Evolutionary conservation across 1,140 invertebrate genomes (phyloP).

Genomic region (Formica selysi): DNA sequence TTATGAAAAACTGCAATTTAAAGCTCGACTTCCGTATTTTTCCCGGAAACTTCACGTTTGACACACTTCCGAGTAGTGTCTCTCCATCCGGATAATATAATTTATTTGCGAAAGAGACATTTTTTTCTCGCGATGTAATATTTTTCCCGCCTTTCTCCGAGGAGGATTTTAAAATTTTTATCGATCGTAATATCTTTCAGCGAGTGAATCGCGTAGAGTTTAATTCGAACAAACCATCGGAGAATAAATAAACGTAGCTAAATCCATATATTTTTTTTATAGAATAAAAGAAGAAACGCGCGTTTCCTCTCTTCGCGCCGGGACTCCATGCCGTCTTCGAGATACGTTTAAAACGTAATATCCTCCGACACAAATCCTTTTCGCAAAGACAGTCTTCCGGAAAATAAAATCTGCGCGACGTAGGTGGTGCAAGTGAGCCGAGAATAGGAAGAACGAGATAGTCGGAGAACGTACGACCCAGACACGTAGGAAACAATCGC

Average conservation of each 20-base stretch:
- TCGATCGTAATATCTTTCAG: slow-evolving; percentile 23
- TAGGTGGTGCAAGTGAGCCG: not conserved
- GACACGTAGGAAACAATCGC: slow-evolving; percentile 59
- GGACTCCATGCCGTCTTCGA: slow-evolving; percentile 32
- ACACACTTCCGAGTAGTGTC: not conserved
- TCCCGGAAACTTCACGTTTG: not conserved
- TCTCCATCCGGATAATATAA: not conserved
- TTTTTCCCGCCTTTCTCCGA: not conserved
- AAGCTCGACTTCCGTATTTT: not conserved
- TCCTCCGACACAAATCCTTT: slow-evolving; percentile 34
- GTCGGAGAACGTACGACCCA: slow-evolving; percentile 42
- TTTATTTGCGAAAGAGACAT: slow-evolving; percentile 3
- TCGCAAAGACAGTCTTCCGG: slow-evolving; percentile 38
- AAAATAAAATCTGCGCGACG: slow-evolving; percentile 40
- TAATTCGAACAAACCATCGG: slow-evolving; percentile 5
- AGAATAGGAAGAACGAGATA: slow-evolving; percentile 23
- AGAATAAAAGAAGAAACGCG: not conserved
- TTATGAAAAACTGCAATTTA: not conserved
- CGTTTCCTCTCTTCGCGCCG: not conserved
- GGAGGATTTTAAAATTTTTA: not conserved
- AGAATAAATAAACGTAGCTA: not conserved
- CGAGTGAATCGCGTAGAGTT: slow-evolving; percentile 3
- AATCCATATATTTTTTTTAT: not conserved
- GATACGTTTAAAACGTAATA: not conserved
- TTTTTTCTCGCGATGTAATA: not conserved